Evolutionary conservation across 1,140 invertebrate genomes (phyloP).

Genomic region (Danaus melanippus): DNA sequence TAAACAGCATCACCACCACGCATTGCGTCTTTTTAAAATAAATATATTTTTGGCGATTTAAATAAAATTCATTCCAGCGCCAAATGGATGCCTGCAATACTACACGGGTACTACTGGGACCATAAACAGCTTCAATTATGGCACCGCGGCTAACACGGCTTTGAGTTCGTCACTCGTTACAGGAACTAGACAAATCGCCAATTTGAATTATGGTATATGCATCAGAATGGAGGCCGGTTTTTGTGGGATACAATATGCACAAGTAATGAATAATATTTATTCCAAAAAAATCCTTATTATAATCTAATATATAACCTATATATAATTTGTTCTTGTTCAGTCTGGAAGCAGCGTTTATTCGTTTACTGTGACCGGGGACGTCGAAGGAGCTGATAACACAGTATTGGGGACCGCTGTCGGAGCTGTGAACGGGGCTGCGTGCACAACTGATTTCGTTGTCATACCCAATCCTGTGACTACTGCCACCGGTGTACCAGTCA

Average conservation of each 20-base stretch:
- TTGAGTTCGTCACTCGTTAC: slow-evolving; percentile 51
- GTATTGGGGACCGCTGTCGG: slow-evolving; percentile 69
- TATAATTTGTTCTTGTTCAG: slow-evolving; percentile 25
- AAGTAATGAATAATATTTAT: slow-evolving; percentile 31
- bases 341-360: slow-evolving; percentile 73
- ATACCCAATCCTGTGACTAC: slow-evolving; percentile 77
- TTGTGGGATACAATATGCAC: slow-evolving; percentile 78
- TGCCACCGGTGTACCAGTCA: slow-evolving; percentile 51
- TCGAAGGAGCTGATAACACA: slow-evolving; percentile 72
- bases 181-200: slow-evolving; percentile 81
- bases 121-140: slow-evolving; percentile 85
- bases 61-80: slow-evolving; percentile 71
- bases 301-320: too few species aligned
- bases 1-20: slow-evolving; percentile 29
- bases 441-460: slow-evolving; percentile 81
- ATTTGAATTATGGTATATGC: slow-evolving; percentile 84
- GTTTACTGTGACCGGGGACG: slow-evolving; percentile 81
- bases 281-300: too few species aligned
- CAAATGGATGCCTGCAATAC: slow-evolving; percentile 86
- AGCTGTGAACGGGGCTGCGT: slow-evolving; percentile 72
- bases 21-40: not conserved
- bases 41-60: not conserved
- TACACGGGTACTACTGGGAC: slow-evolving; percentile 76
- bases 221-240: slow-evolving; percentile 78
- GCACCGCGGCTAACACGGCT: slow-evolving; percentile 71